Evolutionary conservation across 2,888 invertebrate genomes (phyloP).

Genomic region (Timema podura): DNA sequence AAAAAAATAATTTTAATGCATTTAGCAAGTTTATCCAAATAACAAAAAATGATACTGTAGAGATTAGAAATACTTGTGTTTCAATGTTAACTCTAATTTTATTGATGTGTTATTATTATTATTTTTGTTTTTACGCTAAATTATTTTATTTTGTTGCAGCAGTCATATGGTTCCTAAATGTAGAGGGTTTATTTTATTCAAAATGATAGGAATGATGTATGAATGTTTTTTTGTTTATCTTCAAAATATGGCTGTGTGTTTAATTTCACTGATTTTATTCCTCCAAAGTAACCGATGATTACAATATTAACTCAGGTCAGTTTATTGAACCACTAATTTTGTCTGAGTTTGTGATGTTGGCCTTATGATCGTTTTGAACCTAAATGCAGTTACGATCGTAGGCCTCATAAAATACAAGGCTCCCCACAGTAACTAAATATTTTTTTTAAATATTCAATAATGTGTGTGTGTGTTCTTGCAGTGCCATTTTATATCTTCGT

Average conservation of each 20-base stretch:
- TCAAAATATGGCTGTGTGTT: slow-evolving; percentile 21
- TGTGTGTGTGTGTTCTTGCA: too few relatives aligned
- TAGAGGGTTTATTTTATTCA: slow-evolving; percentile 2
- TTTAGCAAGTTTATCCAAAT: slow-evolving; percentile 29
- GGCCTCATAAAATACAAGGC: too few relatives aligned
- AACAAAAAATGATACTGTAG: background rate
- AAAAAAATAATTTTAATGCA: slow-evolving; percentile 21
- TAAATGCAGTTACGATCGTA: too few relatives aligned
- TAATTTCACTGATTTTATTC: slow-evolving; percentile 33
- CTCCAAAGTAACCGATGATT: slow-evolving; percentile 43
- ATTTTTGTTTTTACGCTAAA: slow-evolving; percentile 28
- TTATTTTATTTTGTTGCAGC: slow-evolving; percentile 36
- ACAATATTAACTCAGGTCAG: slow-evolving; percentile 49
- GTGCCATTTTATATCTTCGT: too few relatives aligned
- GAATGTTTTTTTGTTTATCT: slow-evolving; percentile 21
- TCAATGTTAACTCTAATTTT: too few relatives aligned
- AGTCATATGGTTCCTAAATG: slow-evolving; percentile 37
- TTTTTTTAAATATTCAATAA: too few relatives aligned
- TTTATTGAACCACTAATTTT: slow-evolving; percentile 38
- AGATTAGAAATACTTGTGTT: too few relatives aligned
- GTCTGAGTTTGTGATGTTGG: background rate
- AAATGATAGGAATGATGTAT: background rate
- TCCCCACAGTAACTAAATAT: too few relatives aligned
- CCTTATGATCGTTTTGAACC: too few relatives aligned
- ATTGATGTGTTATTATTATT: slow-evolving; percentile 14